Conservation (phyloP, 2,113 vertebrate genomes). For the Tenebrosternarchus preto region DNA sequence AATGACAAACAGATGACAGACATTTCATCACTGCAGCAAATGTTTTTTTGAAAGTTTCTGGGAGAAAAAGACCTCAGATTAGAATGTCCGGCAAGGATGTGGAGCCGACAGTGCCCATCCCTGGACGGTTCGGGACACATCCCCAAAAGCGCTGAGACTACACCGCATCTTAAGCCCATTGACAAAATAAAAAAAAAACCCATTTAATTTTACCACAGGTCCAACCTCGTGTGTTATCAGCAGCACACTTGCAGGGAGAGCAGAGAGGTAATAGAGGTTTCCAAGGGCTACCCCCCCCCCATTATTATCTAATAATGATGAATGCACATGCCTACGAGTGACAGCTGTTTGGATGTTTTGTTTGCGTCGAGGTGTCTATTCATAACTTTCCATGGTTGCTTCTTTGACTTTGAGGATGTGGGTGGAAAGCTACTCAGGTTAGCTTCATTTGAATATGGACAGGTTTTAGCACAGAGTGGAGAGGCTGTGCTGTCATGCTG, state of each 20-base stretch:
- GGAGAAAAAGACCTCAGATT: conserved; percentile 65
- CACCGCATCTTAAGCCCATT: conserved; percentile 64
- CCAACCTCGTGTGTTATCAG: conserved; percentile 72
- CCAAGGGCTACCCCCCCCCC: conserved; percentile 69
- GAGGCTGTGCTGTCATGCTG: background rate
- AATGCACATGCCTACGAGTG: conserved; percentile 72
- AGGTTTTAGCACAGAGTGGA: background rate
- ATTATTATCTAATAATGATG: conserved; percentile 81
- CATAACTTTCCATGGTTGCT: conserved; percentile 60
- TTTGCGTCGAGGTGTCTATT: conserved; percentile 57
- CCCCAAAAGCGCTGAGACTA: conserved; percentile 59
- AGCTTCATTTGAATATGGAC: background rate
- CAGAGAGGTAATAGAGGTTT: conserved; percentile 73
- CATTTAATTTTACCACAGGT: conserved; percentile 67
- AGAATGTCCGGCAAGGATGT: conserved; percentile 63
- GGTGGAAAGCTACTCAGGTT: conserved; percentile 5
- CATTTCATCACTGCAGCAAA: conserved; percentile 70
- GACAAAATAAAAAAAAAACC: conserved; percentile 67
- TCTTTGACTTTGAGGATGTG: conserved; percentile 61
- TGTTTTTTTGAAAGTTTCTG: conserved; percentile 68
- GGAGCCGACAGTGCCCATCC: conserved; percentile 68
- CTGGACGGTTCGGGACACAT: conserved; percentile 65
- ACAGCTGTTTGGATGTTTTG: conserved; percentile 75
- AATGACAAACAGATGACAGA: conserved; percentile 70
- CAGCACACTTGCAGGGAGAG: conserved; percentile 65